Base-by-base conservation (phyloP, 2,797 vertebrate genomes). In the Enteromius paludinosus region DNA sequence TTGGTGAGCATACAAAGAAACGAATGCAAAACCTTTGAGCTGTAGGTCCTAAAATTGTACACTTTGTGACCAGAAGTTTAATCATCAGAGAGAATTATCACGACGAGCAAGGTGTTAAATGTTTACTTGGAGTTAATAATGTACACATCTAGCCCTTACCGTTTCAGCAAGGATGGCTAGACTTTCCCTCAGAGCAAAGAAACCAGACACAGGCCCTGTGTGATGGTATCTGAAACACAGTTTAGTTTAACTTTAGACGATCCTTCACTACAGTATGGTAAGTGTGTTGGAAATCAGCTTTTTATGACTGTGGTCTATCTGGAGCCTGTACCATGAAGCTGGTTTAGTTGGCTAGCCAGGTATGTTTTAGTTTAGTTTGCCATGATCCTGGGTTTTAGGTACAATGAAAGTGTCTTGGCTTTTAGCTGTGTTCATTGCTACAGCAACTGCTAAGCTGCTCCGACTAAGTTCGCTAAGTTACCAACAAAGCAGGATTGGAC, bases 151-250 rank as follows among this genome's bases (percentile, higher is more conserved):
- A 45, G 15, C 35, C 0, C 91, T 91, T 90, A 98, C 98, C 96
- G 65, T 90, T 83, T 99, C 97, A 0, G 86, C 94, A 20, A 99
- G 84, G 82, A 97, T 90, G 3, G 97, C 96, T 88, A 99, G 91
- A 89, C 96, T 95, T 90, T 99, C 98, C 86, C 98, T 93, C 85
- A 99, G 90, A 82, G 93, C 87, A 61, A 95, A 97, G 88, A 99
- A 94, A 84, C 94, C 92, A 82, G 93, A 94, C 56, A 98, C 91
- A 0, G 98, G 96, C 0, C 92, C 94, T 0, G 98, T 99, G 87
- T 99, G 97, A 76, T 99, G 98, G 84, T 98, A 97, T 86, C 98
- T 99, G 91, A 85, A 91, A 87, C 2, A 69, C 59, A 91, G 73
- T 30, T 75, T 25, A 30, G 10, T 38, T 62, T 52, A 5, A 33